Conservation (phyloP, 1,140 invertebrate genomes). For the Lucilia sericata region DNA sequence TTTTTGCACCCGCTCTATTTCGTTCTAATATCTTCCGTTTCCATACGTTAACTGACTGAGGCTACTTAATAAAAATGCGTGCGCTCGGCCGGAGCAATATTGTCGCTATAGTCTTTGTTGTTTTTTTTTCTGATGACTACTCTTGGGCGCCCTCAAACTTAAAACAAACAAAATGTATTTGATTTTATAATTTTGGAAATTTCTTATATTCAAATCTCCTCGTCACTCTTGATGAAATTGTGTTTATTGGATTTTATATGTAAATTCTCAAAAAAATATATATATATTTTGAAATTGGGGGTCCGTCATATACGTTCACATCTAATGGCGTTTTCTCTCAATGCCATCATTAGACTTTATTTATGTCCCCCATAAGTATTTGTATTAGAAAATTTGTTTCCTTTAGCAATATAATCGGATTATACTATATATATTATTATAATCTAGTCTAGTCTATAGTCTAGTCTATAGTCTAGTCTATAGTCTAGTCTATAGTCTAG, state of each 20-base stretch:
- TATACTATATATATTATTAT: no score
- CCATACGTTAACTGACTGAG: constrained; percentile 20
- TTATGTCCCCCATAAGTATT: no score
- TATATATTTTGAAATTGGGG: no score
- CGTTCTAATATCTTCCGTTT: not conserved
- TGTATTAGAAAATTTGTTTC: no score
- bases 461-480: no score
- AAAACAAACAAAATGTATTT: not conserved
- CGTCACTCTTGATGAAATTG: not conserved
- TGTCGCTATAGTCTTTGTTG: not conserved
- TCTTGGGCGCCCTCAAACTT: constrained; percentile 17
- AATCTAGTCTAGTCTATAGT: no score
- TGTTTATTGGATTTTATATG: not conserved
- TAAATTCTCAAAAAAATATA: not conserved
- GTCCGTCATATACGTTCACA: no score
- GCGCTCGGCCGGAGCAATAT: not conserved
- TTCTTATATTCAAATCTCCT: not conserved
- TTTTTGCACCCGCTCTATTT: not conserved
- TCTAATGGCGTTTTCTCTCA: no score
- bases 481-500: no score
- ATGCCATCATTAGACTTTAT: no score
- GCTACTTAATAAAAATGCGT: not conserved
- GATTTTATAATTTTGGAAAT: not conserved
- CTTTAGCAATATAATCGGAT: no score
- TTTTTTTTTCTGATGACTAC: not conserved